Base-by-base conservation (phyloP, 2,797 vertebrate species). In the Acipenser oxyrinchus region DNA sequence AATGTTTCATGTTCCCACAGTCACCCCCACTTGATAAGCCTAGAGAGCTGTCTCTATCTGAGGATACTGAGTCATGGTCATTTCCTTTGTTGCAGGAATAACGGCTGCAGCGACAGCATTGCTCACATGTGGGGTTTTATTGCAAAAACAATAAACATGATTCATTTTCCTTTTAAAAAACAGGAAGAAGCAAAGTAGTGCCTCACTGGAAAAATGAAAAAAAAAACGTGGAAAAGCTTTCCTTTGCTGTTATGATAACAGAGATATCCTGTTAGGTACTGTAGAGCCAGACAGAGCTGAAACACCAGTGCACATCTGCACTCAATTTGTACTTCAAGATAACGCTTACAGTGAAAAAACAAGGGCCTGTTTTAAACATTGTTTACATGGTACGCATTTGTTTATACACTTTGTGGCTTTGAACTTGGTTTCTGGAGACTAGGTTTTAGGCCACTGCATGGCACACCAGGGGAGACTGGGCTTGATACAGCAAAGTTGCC, bases 11-110 rank as follows among this genome's bases (percentile, higher is more conserved):
- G 37, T 37, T 5, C 37, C 37, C 51, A 63, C 61, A 7, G 10
- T 62, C 50, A n/a, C 55, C 52, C 49, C 12, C 13, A 48, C 68
- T 70, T 18, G 18, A 5, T 37, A 73, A 69, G 68, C 65, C 74
- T 66, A 77, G 71, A 77, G 70, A 57, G 63, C 71, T 66, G 68
- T 64, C 66, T 69, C 63, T 10, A 72, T 72, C 72, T 70, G 72
- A 77, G 75, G 73, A 76, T 75, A 74, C 69, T 68, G 68, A 37
- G 37, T 76, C 67, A 71, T 62, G 67, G 75, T 76, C 72, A 78
- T 79, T 81, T 78, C 76, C 79, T 78, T 74, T 73, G 74, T 72
- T 68, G 68, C 63, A 59, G 61, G 67, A 71, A 71, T 72, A 75
- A 76, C 73, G 70, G 69, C 70, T 70, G 66, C 51, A 51, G 37